Conservation (phyloP, 2,113 vertebrate species). For the Lepus timidus region DNA sequence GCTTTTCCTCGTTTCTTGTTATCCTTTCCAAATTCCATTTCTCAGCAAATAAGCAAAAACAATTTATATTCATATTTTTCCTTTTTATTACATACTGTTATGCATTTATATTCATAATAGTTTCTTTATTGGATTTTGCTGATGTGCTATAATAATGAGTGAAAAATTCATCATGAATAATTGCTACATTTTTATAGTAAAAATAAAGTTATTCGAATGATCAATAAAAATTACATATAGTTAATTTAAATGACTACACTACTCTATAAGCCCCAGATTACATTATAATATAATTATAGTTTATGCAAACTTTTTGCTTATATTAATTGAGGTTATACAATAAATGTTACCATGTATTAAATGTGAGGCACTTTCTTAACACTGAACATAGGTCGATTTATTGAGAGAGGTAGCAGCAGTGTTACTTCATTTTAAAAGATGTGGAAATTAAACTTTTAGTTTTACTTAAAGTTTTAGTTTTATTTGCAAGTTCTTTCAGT, state of each 20-base stretch:
- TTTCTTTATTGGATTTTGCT: slow-evolving; percentile 59
- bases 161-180: slow-evolving; percentile 53
- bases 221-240: slow-evolving; percentile 30
- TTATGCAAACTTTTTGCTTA: neutral
- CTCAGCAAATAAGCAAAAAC: slow-evolving; percentile 60
- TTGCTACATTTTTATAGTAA: slow-evolving; percentile 47
- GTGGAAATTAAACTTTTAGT: neutral
- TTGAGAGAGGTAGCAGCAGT: neutral
- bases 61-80: slow-evolving; percentile 56
- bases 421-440: slow-evolving; percentile 13
- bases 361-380: neutral
- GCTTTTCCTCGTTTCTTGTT: slow-evolving; percentile 38
- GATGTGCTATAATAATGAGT: slow-evolving; percentile 50
- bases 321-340: neutral
- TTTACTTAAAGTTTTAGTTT: neutral
- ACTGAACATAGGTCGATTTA: neutral
- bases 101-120: slow-evolving; percentile 55
- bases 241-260: slow-evolving; percentile 20
- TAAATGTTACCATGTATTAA: slow-evolving; percentile 2
- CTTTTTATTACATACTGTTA: neutral
- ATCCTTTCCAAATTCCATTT: slow-evolving; percentile 43
- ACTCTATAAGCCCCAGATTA: neutral
- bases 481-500: neutral
- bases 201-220: slow-evolving; percentile 51
- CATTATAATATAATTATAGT: slow-evolving; percentile 30